Conservation (phyloP, 2,113 vertebrate genomes). For the Excalfactoria chinensis region DNA sequence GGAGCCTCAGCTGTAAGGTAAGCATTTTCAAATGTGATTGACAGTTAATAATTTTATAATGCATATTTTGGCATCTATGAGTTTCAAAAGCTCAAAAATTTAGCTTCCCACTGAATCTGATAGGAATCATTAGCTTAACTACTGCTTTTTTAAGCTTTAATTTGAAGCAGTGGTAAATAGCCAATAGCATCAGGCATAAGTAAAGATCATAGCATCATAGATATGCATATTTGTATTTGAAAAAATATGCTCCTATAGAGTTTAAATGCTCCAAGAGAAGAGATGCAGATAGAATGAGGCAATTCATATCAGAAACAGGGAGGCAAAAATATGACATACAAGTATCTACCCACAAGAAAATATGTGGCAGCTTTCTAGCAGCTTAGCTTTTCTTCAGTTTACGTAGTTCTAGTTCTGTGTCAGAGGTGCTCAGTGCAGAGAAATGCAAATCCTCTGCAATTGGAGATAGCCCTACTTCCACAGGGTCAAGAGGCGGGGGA, state of each 20-base stretch:
- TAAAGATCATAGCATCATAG: neutral
- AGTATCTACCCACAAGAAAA: neutral
- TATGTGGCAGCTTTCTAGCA: neutral
- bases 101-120: fast-evolving
- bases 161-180: neutral
- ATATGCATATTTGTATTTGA: neutral
- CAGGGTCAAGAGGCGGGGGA: neutral
- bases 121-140: neutral
- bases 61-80: neutral
- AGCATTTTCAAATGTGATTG: neutral
- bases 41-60: neutral
- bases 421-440: neutral
- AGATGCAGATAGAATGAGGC: neutral
- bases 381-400: neutral
- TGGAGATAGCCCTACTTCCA: neutral
- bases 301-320: neutral
- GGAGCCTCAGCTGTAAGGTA: neutral
- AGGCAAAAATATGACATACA: neutral
- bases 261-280: neutral
- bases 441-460: neutral
- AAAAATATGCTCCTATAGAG: neutral
- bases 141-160: neutral
- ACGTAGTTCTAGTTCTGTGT: neutral
- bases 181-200: neutral
- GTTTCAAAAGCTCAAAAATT: neutral